Evolutionary conservation across 1,140 invertebrate genomes (phyloP).

Genomic region (Zophobas atratus): DNA sequence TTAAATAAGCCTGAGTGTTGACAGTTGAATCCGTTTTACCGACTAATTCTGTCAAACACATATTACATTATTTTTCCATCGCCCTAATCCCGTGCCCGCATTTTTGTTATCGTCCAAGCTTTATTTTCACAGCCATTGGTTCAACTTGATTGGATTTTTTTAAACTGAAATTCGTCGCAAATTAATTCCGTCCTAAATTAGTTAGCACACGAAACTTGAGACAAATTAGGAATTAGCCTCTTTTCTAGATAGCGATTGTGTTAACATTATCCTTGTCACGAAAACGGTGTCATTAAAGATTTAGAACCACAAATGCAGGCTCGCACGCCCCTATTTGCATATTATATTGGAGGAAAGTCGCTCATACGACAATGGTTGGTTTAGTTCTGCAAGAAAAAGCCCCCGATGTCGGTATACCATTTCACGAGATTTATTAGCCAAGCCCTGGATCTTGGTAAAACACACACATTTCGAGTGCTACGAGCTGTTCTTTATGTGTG

Average conservation of each 20-base stretch:
- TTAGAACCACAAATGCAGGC: neutral
- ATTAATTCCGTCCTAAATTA: conserved; percentile 24
- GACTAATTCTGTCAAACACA: conserved; percentile 32
- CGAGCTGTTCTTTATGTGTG: conserved; percentile 42
- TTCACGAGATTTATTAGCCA: conserved; percentile 35
- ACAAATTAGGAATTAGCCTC: conserved; percentile 14
- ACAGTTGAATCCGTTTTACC: conserved; percentile 19
- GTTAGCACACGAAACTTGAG: neutral
- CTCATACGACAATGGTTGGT: neutral
- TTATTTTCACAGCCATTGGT: conserved; percentile 31
- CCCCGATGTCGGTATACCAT: conserved; percentile 23
- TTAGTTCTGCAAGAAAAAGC: neutral
- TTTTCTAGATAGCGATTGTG: conserved; percentile 8
- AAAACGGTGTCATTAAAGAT: conserved; percentile 3
- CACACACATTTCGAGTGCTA: conserved; percentile 41
- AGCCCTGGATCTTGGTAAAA: conserved; percentile 25
- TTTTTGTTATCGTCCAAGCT: conserved; percentile 17
- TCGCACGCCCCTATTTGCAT: neutral
- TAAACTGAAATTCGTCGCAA: conserved; percentile 11
- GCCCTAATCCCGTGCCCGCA: conserved; percentile 6
- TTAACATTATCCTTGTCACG: conserved; percentile 3
- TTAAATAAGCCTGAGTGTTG: conserved; percentile 30
- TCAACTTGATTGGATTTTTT: conserved; percentile 18
- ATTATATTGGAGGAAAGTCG: conserved; percentile 17
- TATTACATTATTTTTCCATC: conserved; percentile 42